phyloP scores from a whole-genome alignment of 2,888 invertebrate genomes.

The Heliconius hortense region DNA sequence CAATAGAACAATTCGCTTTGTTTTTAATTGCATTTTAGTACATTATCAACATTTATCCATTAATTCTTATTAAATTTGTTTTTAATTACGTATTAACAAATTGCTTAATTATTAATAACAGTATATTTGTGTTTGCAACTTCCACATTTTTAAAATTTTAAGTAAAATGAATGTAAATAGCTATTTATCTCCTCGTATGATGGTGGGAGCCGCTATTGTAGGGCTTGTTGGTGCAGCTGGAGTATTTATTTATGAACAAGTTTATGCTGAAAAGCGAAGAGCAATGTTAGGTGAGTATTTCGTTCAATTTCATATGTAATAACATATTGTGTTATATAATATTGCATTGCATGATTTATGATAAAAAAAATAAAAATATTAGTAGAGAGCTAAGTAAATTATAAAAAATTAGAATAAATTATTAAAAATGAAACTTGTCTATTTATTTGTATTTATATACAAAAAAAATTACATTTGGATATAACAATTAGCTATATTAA shows the following conservation, averaged over 20 bases:
- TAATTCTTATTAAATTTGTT: not conserved
- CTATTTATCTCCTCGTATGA: conserved; percentile 61
- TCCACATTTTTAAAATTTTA: not conserved
- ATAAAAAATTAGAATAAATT: too few relatives aligned
- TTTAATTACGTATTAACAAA: not conserved
- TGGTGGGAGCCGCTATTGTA: conserved; percentile 76
- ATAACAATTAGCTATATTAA: too few relatives aligned
- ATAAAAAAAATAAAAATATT: too few relatives aligned
- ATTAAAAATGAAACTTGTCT: too few relatives aligned
- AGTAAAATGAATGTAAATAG: conserved; percentile 43
- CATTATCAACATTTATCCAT: not conserved
- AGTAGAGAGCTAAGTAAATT: too few relatives aligned
- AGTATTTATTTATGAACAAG: conserved; percentile 75
- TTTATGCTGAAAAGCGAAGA: conserved; percentile 73
- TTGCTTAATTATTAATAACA: not conserved
- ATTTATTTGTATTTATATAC: too few relatives aligned
- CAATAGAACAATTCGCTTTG: not conserved
- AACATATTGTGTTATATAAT: conserved; percentile 14
- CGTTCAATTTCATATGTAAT: not conserved
- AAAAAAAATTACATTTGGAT: too few relatives aligned
- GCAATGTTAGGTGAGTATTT: conserved; percentile 68
- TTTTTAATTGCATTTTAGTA: not conserved
- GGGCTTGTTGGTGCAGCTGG: conserved; percentile 78
- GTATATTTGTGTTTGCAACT: not conserved
- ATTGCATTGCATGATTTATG: not conserved